A percentile compares a stretch with the other conserved stretches of the same genome.
These are phyloP conservation scores for Yponomeuta plumbellus DNA, from an alignment of 2,888 invertebrate species.

Conservation along the genomic window DNA sequence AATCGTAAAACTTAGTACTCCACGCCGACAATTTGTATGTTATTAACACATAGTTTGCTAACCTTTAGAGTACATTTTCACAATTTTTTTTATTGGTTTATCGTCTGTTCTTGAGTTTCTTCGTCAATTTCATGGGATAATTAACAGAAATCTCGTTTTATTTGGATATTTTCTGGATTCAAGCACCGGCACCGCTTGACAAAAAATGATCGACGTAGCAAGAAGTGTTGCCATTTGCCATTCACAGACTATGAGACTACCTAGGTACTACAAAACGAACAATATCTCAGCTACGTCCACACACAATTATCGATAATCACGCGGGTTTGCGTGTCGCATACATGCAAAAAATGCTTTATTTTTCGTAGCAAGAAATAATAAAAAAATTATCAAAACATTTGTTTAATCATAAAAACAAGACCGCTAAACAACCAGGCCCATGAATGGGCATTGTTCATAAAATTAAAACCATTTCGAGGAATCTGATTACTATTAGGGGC, in stretches of 20 bases:
- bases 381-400: too few relatives aligned
- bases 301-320: too few relatives aligned
- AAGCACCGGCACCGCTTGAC: slow-evolving; percentile 35
- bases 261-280: too few relatives aligned
- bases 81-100: neutral
- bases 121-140: neutral
- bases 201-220: slow-evolving; percentile 56
- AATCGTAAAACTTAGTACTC: neutral
- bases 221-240: slow-evolving; percentile 34
- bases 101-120: neutral
- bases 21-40: neutral
- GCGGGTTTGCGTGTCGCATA: too few relatives aligned
- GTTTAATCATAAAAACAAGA: too few relatives aligned
- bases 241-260: too few relatives aligned
- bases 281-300: slow-evolving; percentile 5
- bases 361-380: too few relatives aligned
- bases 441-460: too few relatives aligned
- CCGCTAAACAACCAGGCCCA: too few relatives aligned
- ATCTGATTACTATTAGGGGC: too few relatives aligned
- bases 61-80: slow-evolving; percentile 13
- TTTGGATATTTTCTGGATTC: slow-evolving; percentile 20
- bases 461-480: too few relatives aligned
- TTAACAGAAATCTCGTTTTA: neutral
- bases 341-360: too few relatives aligned
- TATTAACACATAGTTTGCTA: neutral